Percentiles rank a stretch among this genome's conserved stretches.
These are phyloP conservation scores for Smittia sp. DNA, from an alignment of 2,888 invertebrate genomes.

Conservation along the genomic window DNA sequence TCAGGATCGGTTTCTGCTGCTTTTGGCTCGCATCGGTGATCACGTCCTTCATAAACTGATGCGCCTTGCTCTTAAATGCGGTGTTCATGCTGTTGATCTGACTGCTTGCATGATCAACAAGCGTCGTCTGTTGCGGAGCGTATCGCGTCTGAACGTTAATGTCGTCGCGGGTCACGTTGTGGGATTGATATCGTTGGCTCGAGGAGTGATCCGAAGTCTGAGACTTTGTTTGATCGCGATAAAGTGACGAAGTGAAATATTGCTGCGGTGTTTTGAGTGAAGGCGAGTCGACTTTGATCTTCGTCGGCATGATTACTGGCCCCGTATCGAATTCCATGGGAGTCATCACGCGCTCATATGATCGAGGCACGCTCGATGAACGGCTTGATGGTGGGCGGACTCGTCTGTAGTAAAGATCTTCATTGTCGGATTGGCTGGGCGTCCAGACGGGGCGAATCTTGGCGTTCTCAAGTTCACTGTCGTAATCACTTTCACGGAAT, in stretches of 20 bases:
- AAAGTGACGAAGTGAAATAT: slow-evolving; percentile 42
- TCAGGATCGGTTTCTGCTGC: slow-evolving; percentile 53
- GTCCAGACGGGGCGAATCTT: slow-evolving; percentile 65
- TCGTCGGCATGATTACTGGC: slow-evolving; percentile 54
- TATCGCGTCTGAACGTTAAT: slow-evolving; percentile 58
- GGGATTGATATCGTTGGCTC: slow-evolving; percentile 43
- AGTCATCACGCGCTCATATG: slow-evolving; percentile 56
- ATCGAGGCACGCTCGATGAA: slow-evolving; percentile 57
- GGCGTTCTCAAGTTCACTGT: slow-evolving; percentile 63
- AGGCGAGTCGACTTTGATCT: slow-evolving; percentile 43
- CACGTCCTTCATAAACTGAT: slow-evolving; percentile 65
- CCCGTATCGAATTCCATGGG: slow-evolving; percentile 63
- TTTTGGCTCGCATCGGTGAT: slow-evolving; percentile 57
- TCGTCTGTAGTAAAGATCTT: slow-evolving; percentile 60
- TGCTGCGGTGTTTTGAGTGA: slow-evolving; percentile 34
- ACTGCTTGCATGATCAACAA: slow-evolving; percentile 53
- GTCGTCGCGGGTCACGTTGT: slow-evolving; percentile 47
- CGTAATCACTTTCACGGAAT: slow-evolving; percentile 67
- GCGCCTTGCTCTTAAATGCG: slow-evolving; percentile 66
- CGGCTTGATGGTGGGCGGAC: slow-evolving; percentile 59
- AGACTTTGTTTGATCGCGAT: slow-evolving; percentile 44
- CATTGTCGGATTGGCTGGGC: slow-evolving; percentile 59
- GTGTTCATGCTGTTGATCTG: slow-evolving; percentile 66
- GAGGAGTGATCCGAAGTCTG: slow-evolving; percentile 50
- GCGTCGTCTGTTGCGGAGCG: slow-evolving; percentile 55